Conservation (phyloP, 2,888 invertebrate genomes). For the Drosophila birchii region DNA sequence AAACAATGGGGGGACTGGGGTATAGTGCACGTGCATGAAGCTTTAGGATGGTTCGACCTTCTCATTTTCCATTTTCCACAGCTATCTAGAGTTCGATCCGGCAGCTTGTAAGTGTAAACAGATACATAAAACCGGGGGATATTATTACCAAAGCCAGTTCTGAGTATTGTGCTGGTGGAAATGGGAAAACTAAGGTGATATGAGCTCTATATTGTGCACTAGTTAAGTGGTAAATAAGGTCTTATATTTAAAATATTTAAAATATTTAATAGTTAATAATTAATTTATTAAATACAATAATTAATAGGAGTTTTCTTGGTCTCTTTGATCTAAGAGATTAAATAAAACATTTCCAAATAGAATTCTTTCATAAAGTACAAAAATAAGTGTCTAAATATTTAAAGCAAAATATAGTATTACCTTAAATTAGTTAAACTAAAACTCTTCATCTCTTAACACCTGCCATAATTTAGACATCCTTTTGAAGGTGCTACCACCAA, state of each 20-base stretch:
- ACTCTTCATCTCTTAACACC: neutral
- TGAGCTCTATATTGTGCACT: neutral
- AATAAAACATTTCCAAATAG: neutral
- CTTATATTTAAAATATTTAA: too few species aligned
- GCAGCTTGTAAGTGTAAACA: conserved; percentile 76
- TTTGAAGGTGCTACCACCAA: conserved; percentile 14
- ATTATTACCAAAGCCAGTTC: conserved; percentile 1
- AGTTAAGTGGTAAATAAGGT: neutral
- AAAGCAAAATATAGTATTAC: neutral
- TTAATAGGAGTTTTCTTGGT: neutral
- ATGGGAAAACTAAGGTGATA: neutral
- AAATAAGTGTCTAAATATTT: neutral
- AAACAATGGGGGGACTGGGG: conserved; percentile 1
- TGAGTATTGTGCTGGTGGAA: conserved; percentile 11
- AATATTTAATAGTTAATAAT: neutral
- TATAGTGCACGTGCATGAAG: conserved; percentile 52
- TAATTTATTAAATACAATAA: neutral
- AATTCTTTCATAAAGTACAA: neutral
- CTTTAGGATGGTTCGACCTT: conserved; percentile 28
- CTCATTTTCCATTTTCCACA: conserved; percentile 8
- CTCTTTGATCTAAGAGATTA: too few species aligned
- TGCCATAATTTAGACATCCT: conserved; percentile 22
- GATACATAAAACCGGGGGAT: conserved; percentile 55
- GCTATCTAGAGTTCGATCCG: conserved; percentile 38
- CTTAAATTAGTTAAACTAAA: neutral